Evolutionary conservation across 2,113 vertebrate genomes (phyloP), one percentile per base, ranked within the genome.

Genomic region (Cardinalis cardinalis): DNA sequence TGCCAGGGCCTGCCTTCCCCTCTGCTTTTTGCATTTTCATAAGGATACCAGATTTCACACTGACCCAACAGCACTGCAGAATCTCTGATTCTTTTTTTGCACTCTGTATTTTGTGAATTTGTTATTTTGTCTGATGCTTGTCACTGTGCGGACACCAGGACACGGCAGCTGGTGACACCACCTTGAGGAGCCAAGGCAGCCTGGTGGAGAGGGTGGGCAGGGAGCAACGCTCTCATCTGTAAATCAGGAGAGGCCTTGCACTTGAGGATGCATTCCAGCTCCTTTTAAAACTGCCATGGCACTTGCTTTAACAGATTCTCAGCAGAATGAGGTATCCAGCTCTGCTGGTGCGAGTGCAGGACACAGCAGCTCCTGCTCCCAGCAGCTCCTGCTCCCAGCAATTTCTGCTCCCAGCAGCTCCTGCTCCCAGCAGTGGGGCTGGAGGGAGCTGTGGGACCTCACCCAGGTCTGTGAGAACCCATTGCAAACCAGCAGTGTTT

Each of bases 121-220:
- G 66, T 69, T 76, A 18, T 28, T 84, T 55, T 60, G 51, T 36
- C 38, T n/a, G 71, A 31, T 12, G 63, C 44, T 1, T 40, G 63
- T 29, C 80, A 51, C 63, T 13, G 78, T 7, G 34, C 34, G 64
- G 79, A 58, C 40, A 17, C 5, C 0, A 6, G 59, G 49, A 44
- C 2, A 3, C 2, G 1, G 17, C 5, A 79, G 61, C 63, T 78
- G 3, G 0, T 38, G 15, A 51, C 31, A 8, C 3, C 1, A 1
- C 36, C 3, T 1, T 14, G 69, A 51, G 2, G 34, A 32, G 40
- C n/a, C 28, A 43, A 4, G 13, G 2, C 7, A 3, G 82, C 12
- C 68, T 64, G 41, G 5, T 31, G 52, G 48, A 41, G 90, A 26
- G 41, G 68, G 4, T 9, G 61, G 64, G 68, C 60, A 86, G 76